Evolutionary conservation across 2,797 vertebrate species (phyloP), one percentile per base, ranked within the genome.

Genomic region (Crenichthys baileyi): DNA sequence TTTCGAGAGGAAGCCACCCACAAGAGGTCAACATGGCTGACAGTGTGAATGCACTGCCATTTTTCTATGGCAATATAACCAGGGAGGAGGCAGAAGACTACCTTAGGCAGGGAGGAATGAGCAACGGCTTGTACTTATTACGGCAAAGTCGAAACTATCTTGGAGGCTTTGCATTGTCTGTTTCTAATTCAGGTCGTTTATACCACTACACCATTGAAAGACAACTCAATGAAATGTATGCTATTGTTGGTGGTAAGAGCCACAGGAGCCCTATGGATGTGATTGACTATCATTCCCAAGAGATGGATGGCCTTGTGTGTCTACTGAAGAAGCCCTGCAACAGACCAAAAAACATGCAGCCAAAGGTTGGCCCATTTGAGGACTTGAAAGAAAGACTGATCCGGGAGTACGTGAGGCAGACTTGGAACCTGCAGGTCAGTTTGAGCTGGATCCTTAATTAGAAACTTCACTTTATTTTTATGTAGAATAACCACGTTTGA

Each of bases 161-260:
- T 6, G 98, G 98, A 0, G 97, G 98, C 74, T 99, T 96, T 12
- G 97, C 97, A 0, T 93, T 99, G 7, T 99, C 98, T 0, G 95
- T 99, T 90, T 94, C 96, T 0, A 79, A 95, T 1, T 85, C 89
- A 15, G 88, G 88, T 53, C 97, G 95, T 79, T 97, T 94, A 68
- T 97, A 97, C 92, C 98, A 99, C 90, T 99, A 99, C 88, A 98
- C 97, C 76, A 99, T 99, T 5, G 98, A 99, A 92, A 95, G 95
- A 46, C 95, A 98, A 79, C 60, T 96, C 70, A 97, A 95, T 18
- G 96, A 97, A 16, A 96, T 91, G 0, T 99, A 96, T 0, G 97
- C 97, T 72, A 99, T 99, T 18, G 92, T 97, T 0, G 98, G 98
- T 0, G 98, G 98, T 55, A 96, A 96, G 80, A 96, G 96, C 0